A percentile compares a stretch with the other conserved stretches of the same genome.
Evolutionary conservation across 2,888 invertebrate species (phyloP).

Genomic region (Isoperla grammatica): DNA sequence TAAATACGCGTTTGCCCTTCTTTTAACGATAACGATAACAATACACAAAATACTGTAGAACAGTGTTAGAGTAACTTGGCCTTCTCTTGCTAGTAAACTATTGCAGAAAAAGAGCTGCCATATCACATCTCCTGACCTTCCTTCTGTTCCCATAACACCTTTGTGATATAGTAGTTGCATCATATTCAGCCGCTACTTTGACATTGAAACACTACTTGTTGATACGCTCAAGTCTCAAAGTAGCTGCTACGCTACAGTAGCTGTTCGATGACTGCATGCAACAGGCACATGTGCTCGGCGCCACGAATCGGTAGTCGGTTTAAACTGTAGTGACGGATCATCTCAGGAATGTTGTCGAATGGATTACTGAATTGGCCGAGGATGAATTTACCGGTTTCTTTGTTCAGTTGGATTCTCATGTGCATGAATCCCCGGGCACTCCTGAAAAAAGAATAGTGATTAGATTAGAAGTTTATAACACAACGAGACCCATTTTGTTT

Average conservation of each 20-base stretch:
- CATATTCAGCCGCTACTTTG: too few species aligned
- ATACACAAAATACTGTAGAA: too few species aligned
- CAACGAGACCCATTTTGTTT: slow-evolving; percentile 5
- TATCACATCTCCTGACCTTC: too few species aligned
- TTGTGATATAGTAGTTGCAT: too few species aligned
- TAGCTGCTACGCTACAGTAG: slow-evolving; percentile 49
- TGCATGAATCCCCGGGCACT: slow-evolving; percentile 95
- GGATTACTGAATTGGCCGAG: slow-evolving; percentile 90
- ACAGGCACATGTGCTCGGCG: slow-evolving; percentile 92
- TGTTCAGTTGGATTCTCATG: slow-evolving; percentile 83
- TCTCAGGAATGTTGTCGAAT: slow-evolving; percentile 87
- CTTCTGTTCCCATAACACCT: too few species aligned
- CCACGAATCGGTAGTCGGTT: slow-evolving; percentile 92
- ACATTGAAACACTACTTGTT: too few species aligned
- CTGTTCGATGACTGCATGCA: slow-evolving; percentile 86
- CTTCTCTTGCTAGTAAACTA: too few species aligned
- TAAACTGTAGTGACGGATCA: slow-evolving; percentile 89
- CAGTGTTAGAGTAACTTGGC: too few species aligned
- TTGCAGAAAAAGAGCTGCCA: too few species aligned
- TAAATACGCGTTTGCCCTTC: too few species aligned
- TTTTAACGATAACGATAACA: too few species aligned
- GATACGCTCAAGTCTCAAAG: too few species aligned
- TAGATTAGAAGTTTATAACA: slow-evolving; percentile 2
- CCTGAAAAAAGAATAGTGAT: slow-evolving; percentile 49
- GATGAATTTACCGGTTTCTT: slow-evolving; percentile 72